Base-by-base conservation (phyloP, 2,113 vertebrate species). In the Petroica traversi region DNA sequence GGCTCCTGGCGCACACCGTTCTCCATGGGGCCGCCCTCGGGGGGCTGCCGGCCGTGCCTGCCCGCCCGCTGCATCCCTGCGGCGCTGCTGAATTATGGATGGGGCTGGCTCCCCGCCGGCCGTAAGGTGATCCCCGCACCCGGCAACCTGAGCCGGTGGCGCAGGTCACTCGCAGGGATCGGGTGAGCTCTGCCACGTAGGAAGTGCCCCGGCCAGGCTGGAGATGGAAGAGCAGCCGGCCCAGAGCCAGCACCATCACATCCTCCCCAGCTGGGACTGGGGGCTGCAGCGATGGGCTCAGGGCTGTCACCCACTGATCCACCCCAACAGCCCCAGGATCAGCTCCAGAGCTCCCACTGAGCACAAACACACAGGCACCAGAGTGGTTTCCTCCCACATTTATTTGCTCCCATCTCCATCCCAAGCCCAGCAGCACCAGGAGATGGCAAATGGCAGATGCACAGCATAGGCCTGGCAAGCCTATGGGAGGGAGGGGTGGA, bases 11-110 rank as follows among this genome's bases (percentile, higher is more conserved):
- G 87, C 97, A 92, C 11, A 1, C 97, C 94, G 85, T 96, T 97
- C 97, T 97, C 98, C 95, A 96, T 98, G 97, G 97, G 96, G 96
- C 98, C 97, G 96, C 98, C 95, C 95, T 91, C 91, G 43, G 14
- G 89, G 91, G 81, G 92, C 95, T 94, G 92, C 79, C 94, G 75
- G 91, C 94, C 34, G 92, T 46, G 95, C 84, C 95, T 96, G 95
- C 97, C 85, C 54, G 87, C 97, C 86, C 93, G 97, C 81, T 75
- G 91, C 84, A 96, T 97, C 97, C 96, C 86, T 64, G 88, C 62
- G 13, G 29, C 34, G 26, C 59, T 48, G 76, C 93, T 99, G 86
- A 99, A 99, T 99, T 98, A 99, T 97, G 97, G 96, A 99, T 99
- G 98, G 93, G 12, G 89, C 58, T 40, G 93, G 94, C 96, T 85